Evolutionary conservation across 2,113 vertebrate species (phyloP).

Genomic region (Natator depressus): DNA sequence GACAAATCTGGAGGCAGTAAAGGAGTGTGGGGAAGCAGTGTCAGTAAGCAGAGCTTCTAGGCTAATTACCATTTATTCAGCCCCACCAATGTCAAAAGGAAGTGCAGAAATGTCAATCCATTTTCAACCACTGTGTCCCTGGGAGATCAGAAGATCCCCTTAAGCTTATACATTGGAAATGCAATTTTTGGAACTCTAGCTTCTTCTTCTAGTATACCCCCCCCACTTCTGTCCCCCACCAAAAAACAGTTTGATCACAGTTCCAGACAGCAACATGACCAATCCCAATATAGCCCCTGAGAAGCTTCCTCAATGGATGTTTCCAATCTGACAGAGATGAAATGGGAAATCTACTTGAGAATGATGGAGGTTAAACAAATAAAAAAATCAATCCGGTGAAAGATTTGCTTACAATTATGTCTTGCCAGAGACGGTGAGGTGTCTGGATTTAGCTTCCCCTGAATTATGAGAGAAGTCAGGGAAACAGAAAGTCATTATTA

Average conservation of each 20-base stretch:
- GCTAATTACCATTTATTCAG: constrained; percentile 64
- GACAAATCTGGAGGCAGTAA: constrained; percentile 61
- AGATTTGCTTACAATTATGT: neutral
- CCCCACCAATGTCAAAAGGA: constrained; percentile 42
- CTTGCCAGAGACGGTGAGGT: neutral
- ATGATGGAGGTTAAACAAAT: neutral
- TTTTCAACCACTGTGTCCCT: neutral
- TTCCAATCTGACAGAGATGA: neutral
- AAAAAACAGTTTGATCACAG: accelerated
- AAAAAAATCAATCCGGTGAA: neutral
- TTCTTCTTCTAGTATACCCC: neutral
- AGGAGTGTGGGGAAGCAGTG: constrained; percentile 13
- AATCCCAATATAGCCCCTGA: neutral
- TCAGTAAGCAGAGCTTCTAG: neutral
- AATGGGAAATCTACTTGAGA: neutral
- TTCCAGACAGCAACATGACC: neutral
- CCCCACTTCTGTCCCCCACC: neutral
- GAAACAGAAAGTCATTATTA: neutral
- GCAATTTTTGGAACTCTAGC: neutral
- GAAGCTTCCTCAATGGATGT: neutral
- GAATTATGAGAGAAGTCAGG: neutral
- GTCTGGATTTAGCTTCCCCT: neutral
- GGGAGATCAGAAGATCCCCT: neutral
- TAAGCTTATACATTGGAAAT: constrained; percentile 15
- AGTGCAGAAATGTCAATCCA: constrained; percentile 36